Evolutionary conservation across 2,113 vertebrate genomes (phyloP).

Genomic region (Noturus placidus): DNA sequence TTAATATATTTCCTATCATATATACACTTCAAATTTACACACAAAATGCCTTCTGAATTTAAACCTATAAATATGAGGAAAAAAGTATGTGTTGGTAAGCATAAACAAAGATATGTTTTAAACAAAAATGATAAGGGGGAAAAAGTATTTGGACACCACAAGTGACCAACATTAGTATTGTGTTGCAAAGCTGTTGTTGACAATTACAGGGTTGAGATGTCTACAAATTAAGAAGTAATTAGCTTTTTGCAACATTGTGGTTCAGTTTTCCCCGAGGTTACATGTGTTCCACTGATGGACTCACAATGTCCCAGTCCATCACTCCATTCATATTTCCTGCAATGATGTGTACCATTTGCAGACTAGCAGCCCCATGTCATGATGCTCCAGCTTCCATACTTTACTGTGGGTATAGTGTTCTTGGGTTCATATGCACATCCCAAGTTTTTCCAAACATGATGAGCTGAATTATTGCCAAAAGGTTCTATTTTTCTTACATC

Average conservation of each 20-base stretch:
- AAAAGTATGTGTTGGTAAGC: not conserved
- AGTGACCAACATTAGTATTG: not conserved
- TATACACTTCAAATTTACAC: not conserved
- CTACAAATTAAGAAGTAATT: not conserved
- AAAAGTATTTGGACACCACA: not conserved
- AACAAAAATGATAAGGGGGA: not conserved
- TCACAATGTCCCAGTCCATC: not conserved
- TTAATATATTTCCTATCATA: not conserved
- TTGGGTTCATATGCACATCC: not conserved
- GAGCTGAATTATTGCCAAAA: not conserved
- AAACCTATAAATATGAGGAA: not conserved
- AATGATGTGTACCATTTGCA: not conserved
- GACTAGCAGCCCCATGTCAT: not conserved
- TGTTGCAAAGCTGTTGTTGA: not conserved
- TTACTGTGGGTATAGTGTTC: not conserved
- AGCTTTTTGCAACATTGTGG: not conserved
- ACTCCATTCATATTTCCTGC: not conserved
- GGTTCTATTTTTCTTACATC: not conserved
- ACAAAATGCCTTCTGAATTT: not conserved
- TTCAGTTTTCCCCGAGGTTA: not conserved
- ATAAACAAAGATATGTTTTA: not conserved
- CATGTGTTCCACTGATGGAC: not conserved
- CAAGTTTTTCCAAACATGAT: no score
- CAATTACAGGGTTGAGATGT: not conserved
- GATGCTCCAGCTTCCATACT: not conserved